These are phyloP conservation scores for Telmatherina bonti DNA, from an alignment of 2,797 vertebrate species.

Conservation along the genomic window DNA sequence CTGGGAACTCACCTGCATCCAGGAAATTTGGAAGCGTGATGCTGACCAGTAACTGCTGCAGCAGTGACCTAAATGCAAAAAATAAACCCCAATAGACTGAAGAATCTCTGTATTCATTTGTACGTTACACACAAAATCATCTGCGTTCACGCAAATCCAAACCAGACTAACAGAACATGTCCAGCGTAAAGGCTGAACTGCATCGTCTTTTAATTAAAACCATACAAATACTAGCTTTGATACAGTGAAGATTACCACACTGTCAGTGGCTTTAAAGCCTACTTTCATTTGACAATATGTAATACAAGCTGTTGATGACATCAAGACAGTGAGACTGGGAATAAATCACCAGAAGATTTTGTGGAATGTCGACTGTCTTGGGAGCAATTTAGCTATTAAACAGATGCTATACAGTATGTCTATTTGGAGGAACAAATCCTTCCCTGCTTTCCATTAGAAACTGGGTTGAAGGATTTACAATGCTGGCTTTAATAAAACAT, in stretches of 20 bases:
- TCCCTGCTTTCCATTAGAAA: slow-evolving; percentile 52
- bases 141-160: slow-evolving; percentile 13
- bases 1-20: slow-evolving; percentile 88
- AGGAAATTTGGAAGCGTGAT: slow-evolving; percentile 90
- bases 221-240: slow-evolving; percentile 2
- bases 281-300: slow-evolving; percentile 37
- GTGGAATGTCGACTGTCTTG: slow-evolving; percentile 56
- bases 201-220: slow-evolving; percentile 11
- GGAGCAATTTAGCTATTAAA: slow-evolving; percentile 69
- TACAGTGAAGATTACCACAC: not conserved
- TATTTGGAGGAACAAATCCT: slow-evolving; percentile 38
- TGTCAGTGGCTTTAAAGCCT: slow-evolving; percentile 16
- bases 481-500: slow-evolving; percentile 9
- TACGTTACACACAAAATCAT: slow-evolving; percentile 25
- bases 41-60: slow-evolving; percentile 94
- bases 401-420: slow-evolving; percentile 63
- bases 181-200: not conserved
- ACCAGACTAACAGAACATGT: slow-evolving; percentile 1
- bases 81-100: slow-evolving; percentile 18
- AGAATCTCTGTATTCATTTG: slow-evolving; percentile 25
- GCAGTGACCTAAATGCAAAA: slow-evolving; percentile 88
- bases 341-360: slow-evolving; percentile 60
- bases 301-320: slow-evolving; percentile 56
- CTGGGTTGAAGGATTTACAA: slow-evolving; percentile 29
- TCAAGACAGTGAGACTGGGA: slow-evolving; percentile 36